These are phyloP conservation scores for Psophia crepitans DNA, from an alignment of 2,113 vertebrate species.

Conservation along the genomic window DNA sequence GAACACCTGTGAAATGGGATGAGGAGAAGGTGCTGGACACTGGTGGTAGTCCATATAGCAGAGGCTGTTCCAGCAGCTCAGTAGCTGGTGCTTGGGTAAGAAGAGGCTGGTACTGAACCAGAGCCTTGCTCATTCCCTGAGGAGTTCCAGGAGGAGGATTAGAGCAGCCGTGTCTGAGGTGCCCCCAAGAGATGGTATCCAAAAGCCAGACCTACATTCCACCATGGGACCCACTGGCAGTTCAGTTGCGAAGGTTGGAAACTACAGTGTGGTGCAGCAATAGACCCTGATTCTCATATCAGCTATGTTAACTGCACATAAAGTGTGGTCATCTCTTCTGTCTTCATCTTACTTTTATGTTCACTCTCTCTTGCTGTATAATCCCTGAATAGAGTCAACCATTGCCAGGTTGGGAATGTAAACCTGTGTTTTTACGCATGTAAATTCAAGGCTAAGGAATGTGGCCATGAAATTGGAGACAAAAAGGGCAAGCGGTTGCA, in stretches of 20 bases:
- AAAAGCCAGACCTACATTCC: neutral
- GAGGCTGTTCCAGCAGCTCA: neutral
- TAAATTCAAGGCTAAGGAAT: neutral
- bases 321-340: neutral
- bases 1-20: neutral
- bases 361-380: neutral
- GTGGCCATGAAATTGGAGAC: neutral
- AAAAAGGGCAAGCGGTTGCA: neutral
- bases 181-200: neutral
- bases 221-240: neutral
- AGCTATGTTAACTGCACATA: neutral
- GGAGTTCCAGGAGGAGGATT: neutral
- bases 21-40: neutral
- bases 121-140: neutral
- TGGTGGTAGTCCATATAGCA: neutral
- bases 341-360: neutral
- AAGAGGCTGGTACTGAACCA: neutral
- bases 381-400: neutral
- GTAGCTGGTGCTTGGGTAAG: neutral
- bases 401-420: neutral
- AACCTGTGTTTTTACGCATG: neutral
- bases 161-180: neutral
- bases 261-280: neutral
- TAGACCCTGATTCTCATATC: neutral
- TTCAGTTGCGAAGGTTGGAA: neutral